phyloP scores from a whole-genome alignment of 2,888 invertebrate genomes.

The Apeira syringaria region DNA sequence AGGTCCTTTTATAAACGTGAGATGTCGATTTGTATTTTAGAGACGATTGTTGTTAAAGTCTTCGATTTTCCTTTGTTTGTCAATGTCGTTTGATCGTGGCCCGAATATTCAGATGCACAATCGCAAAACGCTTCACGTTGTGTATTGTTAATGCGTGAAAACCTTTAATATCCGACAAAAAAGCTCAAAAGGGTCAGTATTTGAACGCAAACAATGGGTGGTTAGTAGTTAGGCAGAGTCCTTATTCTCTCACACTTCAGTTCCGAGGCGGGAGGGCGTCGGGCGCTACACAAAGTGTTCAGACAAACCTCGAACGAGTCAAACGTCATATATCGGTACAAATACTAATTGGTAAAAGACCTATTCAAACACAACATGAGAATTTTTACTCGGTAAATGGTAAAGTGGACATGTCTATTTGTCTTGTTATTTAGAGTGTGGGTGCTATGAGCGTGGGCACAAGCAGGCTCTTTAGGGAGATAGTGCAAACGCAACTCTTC shows the following conservation, averaged over 20 bases:
- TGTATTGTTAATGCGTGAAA: conserved; percentile 33
- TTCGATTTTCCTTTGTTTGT: conserved; percentile 41
- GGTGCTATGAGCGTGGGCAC: conserved; percentile 71
- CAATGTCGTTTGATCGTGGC: conserved; percentile 33
- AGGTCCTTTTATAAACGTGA: conserved; percentile 42
- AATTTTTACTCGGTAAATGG: conserved; percentile 81
- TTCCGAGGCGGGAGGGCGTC: conserved; percentile 47
- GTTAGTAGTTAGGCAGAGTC: conserved; percentile 54
- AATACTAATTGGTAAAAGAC: conserved; percentile 82
- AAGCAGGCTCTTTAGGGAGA: conserved; percentile 57
- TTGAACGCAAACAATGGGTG: conserved; percentile 61
- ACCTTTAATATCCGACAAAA: conserved; percentile 43
- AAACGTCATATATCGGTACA: conserved; percentile 73
- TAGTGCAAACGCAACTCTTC: conserved; percentile 48
- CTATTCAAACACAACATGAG: conserved; percentile 79
- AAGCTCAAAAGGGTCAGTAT: conserved; percentile 50
- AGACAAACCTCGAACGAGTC: conserved; percentile 58
- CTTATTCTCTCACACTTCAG: conserved; percentile 59
- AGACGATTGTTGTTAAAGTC: conserved; percentile 29
- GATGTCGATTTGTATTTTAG: conserved; percentile 42
- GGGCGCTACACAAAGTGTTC: conserved; percentile 59
- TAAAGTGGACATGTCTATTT: conserved; percentile 80
- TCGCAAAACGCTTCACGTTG: conserved; percentile 20
- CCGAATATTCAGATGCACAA: conserved; percentile 15
- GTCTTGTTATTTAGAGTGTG: conserved; percentile 79